A percentile compares a stretch with the other conserved stretches of the same genome.
Conservation (phyloP, 2,797 vertebrate species). For the Numenius phaeopus region DNA sequence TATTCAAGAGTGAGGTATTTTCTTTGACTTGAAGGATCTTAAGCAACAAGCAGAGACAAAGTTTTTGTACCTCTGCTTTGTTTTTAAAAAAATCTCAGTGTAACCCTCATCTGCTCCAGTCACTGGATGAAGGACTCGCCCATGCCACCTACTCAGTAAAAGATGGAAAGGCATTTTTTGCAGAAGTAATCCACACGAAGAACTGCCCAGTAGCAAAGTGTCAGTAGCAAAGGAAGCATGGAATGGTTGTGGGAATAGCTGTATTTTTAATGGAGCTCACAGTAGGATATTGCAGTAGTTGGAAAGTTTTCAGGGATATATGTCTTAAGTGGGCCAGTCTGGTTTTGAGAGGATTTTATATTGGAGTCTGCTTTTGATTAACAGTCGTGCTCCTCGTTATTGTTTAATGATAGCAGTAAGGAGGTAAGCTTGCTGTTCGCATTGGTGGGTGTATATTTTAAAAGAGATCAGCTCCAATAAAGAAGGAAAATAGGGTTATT, state of each 20-base stretch:
- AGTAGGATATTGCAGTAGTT: conserved; percentile 36
- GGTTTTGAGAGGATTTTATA: conserved; percentile 57
- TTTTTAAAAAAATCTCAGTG: neutral
- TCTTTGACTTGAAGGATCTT: neutral
- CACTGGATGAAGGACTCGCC: neutral
- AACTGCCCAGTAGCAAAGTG: neutral
- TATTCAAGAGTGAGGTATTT: neutral
- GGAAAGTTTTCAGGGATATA: conserved; percentile 56
- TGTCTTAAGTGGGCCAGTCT: conserved; percentile 47
- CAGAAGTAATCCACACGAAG: neutral
- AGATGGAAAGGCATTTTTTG: neutral
- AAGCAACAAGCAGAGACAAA: neutral
- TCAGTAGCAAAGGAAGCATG: neutral
- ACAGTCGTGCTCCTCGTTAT: conserved; percentile 20
- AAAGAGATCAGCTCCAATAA: conserved; percentile 63
- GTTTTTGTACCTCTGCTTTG: neutral
- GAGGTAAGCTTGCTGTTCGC: conserved; percentile 49
- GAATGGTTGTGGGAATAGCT: conserved; percentile 31
- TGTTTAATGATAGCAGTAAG: conserved; percentile 64
- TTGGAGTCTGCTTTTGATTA: conserved; percentile 69
- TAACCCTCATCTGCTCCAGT: neutral
- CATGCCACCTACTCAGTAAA: neutral
- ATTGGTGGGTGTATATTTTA: conserved; percentile 61
- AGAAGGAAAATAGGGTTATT: conserved; percentile 58
- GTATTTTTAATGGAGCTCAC: conserved; percentile 46